Evolutionary conservation across 2,113 vertebrate genomes (phyloP), one percentile per base, ranked within the genome.

Genomic region (Perca flavescens): DNA sequence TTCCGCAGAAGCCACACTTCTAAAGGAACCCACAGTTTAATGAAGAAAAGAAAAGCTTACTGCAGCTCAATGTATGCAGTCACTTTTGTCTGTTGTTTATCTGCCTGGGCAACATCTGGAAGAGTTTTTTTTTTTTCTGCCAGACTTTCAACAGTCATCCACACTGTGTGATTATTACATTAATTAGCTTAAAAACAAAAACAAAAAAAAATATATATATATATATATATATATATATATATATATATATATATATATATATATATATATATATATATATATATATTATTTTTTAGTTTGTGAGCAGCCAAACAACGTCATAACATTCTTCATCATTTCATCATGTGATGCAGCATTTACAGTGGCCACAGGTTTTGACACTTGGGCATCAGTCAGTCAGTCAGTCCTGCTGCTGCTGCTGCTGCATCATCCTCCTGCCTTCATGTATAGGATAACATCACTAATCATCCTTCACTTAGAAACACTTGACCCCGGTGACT

Each of bases 401-500:
- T n/a, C 52, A 16, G 40, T 40, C 40, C 6, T 19, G 47, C 54
- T 61, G 68, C 61, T 54, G 74, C 64, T 64, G 61, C 21, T 49
- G 34, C 57, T 25, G n/a, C 25, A 3, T 17, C 67, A 54, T 12
- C 22, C 50, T 17, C 36, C 22, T 49, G 19, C 22, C 36, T 13
- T 9, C 53, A 60, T 58, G 43, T 6, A 34, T 64, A 3, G 61
- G 28, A 58, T 2, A n/a, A 50, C 13, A n/a, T 60, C 22, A 25
- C 5, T 28, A 17, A n/a, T 46, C 40, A 52, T 1, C 34, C 49
- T 40, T 17, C 46, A 28, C 47, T 77, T 36, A 79, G 49, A 15
- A 78, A 76, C 76, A 22, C 63, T 67, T 90, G 88, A 88, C 87
- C 86, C 76, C 76, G 8, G 57, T 85, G 80, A 70, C 79, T 70